Evolutionary conservation across 2,888 invertebrate genomes (phyloP).

Genomic region (Synanthedon vespiformis): DNA sequence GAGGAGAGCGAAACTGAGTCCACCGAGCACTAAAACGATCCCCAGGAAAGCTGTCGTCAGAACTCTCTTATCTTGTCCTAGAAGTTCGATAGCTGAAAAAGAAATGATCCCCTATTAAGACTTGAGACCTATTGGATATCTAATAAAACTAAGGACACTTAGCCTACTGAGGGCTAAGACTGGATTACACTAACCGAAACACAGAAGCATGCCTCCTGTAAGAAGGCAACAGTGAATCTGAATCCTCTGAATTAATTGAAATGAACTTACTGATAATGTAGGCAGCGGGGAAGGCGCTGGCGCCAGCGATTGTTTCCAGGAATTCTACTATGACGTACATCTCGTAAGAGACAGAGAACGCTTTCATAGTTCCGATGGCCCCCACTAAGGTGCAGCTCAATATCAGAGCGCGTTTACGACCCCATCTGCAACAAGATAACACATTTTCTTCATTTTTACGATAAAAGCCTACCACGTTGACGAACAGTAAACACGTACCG

Average conservation of each 20-base stretch:
- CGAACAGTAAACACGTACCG: conserved; percentile 33
- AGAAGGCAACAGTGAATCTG: no score
- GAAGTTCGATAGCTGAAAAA: conserved; percentile 51
- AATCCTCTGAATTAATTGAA: not conserved
- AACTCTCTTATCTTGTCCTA: conserved; percentile 56
- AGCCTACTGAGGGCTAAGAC: not conserved
- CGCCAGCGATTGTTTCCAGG: conserved; percentile 68
- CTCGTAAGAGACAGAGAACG: conserved; percentile 69
- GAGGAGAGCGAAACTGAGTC: conserved; percentile 74
- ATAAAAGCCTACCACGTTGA: not conserved
- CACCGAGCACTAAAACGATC: conserved; percentile 75
- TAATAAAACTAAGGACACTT: not conserved
- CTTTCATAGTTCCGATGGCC: conserved; percentile 63
- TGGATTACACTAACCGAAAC: no score
- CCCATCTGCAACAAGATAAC: conserved; percentile 35
- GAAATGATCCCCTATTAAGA: not conserved
- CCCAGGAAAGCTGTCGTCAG: conserved; percentile 54
- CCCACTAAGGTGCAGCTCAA: conserved; percentile 51
- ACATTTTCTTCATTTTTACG: not conserved
- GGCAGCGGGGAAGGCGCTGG: conserved; percentile 70
- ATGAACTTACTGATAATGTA: conserved; percentile 57
- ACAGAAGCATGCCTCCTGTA: no score
- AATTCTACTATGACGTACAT: conserved; percentile 71
- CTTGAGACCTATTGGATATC: not conserved
- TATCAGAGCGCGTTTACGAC: conserved; percentile 49